Base-by-base conservation (phyloP, 2,888 invertebrate genomes). In the Tetropium fuscum region DNA sequence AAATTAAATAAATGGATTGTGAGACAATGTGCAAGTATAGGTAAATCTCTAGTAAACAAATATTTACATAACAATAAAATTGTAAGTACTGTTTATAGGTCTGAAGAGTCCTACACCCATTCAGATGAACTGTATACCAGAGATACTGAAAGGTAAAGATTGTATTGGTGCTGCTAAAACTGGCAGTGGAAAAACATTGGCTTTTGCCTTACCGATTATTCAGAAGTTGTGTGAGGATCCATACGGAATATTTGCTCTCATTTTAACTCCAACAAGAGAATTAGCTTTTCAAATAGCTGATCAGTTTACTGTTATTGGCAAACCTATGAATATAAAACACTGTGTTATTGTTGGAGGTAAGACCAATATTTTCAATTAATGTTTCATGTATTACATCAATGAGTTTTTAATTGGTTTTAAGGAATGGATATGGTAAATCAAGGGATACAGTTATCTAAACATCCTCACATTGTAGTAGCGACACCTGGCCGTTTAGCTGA, bases 121-220 rank as follows among this genome's bases (percentile, higher is more conserved):
- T 56, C 95, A 96, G 80, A 81, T 85, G 72, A 88, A 90, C 64
- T 95, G 95, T 75, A 91, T 96, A 73, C 89, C 93, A 2, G 84
- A 85, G 61, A 93, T 95, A 69, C 80, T 95, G 30, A 76, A 84
- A 58, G 96, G 96, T 0, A 84, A 87, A 70, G 95, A 98, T 83
- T 95, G 96, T 71, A 92, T 99, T 63, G 98, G 97, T 5, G 96
- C 96, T 71, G 97, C 98, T 0, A 97, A 98, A 81, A 99, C 98
- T 5, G 98, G 98, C 8, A 97, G 97, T 54, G 98, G 98, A 1
- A 99, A 99, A 85, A 99, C 99, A 0, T 89, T 98, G 75, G 97
- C 98, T 0, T 99, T 99, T 86, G 97, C 96, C 0, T 80, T 98
- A 51, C 98, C 98, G 0, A 95, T 98, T 73, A 80, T 98, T 40